Conservation (phyloP, 2,113 vertebrate genomes). For the Arvicanthis niloticus region DNA sequence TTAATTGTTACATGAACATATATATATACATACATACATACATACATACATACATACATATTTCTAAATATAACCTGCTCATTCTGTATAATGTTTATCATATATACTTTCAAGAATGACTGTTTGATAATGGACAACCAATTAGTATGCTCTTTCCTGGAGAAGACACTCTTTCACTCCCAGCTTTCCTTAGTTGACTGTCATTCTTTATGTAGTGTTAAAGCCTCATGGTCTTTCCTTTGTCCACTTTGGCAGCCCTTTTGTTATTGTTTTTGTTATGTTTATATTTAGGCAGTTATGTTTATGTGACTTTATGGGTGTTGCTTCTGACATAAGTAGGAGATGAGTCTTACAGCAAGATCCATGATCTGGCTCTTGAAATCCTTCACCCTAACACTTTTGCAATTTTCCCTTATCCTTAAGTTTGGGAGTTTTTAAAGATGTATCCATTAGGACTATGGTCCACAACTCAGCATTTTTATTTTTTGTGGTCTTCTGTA, state of each 20-base stretch:
- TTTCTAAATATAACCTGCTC: background rate
- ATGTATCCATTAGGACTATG: background rate
- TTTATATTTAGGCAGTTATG: background rate
- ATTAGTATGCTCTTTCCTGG: background rate
- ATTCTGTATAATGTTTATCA: background rate
- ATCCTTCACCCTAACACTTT: background rate
- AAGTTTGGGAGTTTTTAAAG: background rate
- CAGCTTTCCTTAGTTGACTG: background rate
- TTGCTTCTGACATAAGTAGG: background rate
- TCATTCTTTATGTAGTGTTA: background rate
- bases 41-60: background rate
- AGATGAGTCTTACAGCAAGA: background rate
- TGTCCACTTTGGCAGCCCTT: background rate
- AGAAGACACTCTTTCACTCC: background rate
- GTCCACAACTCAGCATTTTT: background rate
- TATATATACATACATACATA: background rate
- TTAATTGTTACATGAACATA: background rate
- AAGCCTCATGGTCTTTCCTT: background rate
- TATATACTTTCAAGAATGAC: background rate
- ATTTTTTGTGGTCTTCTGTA: background rate
- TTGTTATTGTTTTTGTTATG: background rate
- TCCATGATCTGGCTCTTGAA: background rate
- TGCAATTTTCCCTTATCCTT: background rate
- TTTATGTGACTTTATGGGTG: background rate
- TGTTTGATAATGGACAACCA: background rate